phyloP scores from a whole-genome alignment of 2,797 vertebrate genomes.

The Lemur catta region DNA sequence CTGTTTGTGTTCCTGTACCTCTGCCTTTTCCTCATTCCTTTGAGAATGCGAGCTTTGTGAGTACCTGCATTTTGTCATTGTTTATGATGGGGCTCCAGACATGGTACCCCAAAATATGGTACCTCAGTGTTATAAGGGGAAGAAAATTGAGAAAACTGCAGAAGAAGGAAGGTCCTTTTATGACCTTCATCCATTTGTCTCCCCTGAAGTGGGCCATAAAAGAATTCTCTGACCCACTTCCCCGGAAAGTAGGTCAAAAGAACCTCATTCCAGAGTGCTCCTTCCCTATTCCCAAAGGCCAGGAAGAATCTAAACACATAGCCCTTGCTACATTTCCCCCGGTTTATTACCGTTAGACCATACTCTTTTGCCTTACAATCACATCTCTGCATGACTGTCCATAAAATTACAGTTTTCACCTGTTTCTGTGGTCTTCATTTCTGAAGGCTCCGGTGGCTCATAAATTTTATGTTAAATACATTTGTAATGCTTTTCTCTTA shows the following conservation, averaged over 20 bases:
- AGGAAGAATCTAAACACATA: neutral
- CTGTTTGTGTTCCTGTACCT: neutral
- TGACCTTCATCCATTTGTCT: neutral
- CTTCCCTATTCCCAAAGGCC: neutral
- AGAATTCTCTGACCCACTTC: neutral
- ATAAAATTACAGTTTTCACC: neutral
- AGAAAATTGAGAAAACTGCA: neutral
- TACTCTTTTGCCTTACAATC: no score
- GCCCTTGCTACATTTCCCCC: neutral
- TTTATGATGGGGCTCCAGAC: neutral
- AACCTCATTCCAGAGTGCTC: neutral
- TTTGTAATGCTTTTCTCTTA: neutral
- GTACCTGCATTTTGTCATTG: neutral
- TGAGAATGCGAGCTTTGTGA: neutral
- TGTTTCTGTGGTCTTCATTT: neutral
- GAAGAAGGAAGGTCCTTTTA: neutral
- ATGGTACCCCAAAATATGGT: neutral
- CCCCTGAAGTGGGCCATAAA: neutral
- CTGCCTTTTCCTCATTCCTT: neutral
- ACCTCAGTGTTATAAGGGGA: neutral
- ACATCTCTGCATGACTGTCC: neutral
- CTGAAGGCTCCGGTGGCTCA: neutral
- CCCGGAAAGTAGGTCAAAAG: neutral
- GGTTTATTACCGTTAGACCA: neutral
- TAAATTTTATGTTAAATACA: neutral